Evolutionary conservation across 1,140 invertebrate genomes (phyloP), one percentile per base, ranked within the genome.

Genomic region (Drosophila nebulosa): DNA sequence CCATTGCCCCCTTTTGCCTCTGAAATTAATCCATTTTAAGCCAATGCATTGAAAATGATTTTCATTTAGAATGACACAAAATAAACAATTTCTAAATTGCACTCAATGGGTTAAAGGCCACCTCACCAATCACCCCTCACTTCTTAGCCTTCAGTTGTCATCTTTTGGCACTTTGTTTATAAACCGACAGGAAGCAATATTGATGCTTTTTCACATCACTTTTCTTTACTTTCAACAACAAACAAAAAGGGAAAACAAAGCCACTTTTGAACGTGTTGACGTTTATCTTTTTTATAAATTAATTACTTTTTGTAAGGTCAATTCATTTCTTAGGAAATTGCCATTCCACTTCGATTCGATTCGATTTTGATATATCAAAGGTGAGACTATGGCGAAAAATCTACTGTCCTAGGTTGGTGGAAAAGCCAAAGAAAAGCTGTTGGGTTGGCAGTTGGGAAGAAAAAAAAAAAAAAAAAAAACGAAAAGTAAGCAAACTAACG

Each of bases 401-500:
- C 32, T 42, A 35, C 57, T 36, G 18, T 7, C 12, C 7, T 30
- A 22, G 14, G 57, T 24, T n/a, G 36, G 21, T n/a, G 36, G 21
- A 46, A 57, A 57, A 57, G 18, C 18, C 7, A 21, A 27, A 30
- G 26, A 55, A 55, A 30, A 53, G 21, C 4, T 7, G 24, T 26
- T 22, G 7, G 52, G 16, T 3, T 1, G 16, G 14, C 26, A 18
- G 26, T 14, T 12, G 24, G 26, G 26, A 24, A 21, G 53, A 10
- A 26, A 42, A 35, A 53, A 50, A 46, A 32, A 61, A 39, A 32
- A 22, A 35, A 27, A 55, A 26, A 74, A 62, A 64, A 79, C 62
- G n/a, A 69, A 66, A 76, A 57, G 62, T 46, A 53, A 14, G 26
- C 63, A 78, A 81, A 78, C 78, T 78, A 81, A 61, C 64, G 35